Base-by-base conservation (phyloP, 2,113 vertebrate species). In the Zosterops hypoxanthus region DNA sequence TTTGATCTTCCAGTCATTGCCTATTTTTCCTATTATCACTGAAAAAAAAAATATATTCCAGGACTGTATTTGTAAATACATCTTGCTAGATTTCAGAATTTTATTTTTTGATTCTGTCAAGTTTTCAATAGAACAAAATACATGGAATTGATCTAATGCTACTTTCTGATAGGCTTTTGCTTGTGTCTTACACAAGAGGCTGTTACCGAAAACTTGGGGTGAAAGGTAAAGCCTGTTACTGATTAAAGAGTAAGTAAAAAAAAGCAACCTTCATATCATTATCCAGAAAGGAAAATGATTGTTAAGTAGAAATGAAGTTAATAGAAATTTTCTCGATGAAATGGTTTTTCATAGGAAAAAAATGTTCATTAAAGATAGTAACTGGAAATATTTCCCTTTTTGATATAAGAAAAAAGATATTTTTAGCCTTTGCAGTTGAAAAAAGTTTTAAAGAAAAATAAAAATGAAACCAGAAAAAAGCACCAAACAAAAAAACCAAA, bases 201-300 rank as follows among this genome's bases (percentile, higher is more conserved):
- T 88, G 50, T 92, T 65, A 69, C 36, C 8, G 88, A 82, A 90
- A 95, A 85, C 87, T 68, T 86, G 50, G 71, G 90, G 91, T 95
- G 70, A 97, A 91, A 97, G 88, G 86, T 95, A 90, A 96, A 96
- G 65, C n/a, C 56, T 88, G 92, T 96, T 96, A 95, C 79, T 95
- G 60, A 96, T 97, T 96, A 96, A 95, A 72, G 44, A 70, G 68
- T 53, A 70, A 79, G 91, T 82, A 81, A 88, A 78, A 49, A 50
- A 5, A 55, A 82, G 18, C 53, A 85, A 77, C 42, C 17, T 81
- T 73, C 57, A 29, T 83, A 61, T 87, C 13, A 59, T 57, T 83
- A 86, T 94, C 41, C 2, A 0, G 39, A 47, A 75, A 50, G 50
- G 53, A 91, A 93, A 85, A 78, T 80, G 1, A 31, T 55, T 88